phyloP scores from a whole-genome alignment of 2,113 vertebrate genomes.

The Hiodon tergisus region DNA sequence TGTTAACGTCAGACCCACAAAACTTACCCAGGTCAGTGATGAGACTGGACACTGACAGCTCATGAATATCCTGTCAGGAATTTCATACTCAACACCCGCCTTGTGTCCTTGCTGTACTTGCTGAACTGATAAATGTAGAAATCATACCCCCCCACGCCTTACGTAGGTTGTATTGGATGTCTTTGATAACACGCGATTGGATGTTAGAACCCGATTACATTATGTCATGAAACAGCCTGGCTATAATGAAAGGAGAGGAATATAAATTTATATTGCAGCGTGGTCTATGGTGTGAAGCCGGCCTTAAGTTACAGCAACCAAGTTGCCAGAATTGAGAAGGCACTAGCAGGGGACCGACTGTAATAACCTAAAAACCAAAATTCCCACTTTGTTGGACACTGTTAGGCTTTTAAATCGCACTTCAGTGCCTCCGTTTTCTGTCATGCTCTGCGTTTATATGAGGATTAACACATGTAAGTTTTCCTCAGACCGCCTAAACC shows the following conservation, averaged over 20 bases:
- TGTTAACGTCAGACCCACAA: conserved; percentile 32
- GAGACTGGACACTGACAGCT: conserved; percentile 40
- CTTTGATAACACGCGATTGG: background rate
- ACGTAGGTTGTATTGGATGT: conserved; percentile 22
- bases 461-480: too few relatives aligned
- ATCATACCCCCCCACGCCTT: conserved; percentile 35
- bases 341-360: too few relatives aligned
- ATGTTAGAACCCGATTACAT: conserved; percentile 37
- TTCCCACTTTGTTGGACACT: too few relatives aligned
- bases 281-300: too few relatives aligned
- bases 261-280: conserved; percentile 32
- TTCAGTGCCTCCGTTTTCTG: too few relatives aligned
- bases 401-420: too few relatives aligned
- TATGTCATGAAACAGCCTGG: conserved; percentile 51
- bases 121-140: conserved; percentile 43
- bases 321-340: too few relatives aligned
- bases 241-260: conserved; percentile 18
- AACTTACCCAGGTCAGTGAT: conserved; percentile 39
- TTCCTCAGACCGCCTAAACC: too few relatives aligned
- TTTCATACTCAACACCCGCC: conserved; percentile 32
- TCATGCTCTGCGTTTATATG: too few relatives aligned
- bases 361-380: too few relatives aligned
- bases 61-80: conserved; percentile 48
- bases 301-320: background rate
- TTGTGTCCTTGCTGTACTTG: conserved; percentile 22